Evolutionary conservation across 2,888 invertebrate genomes (phyloP).

Genomic region (Cephus pulcher): DNA sequence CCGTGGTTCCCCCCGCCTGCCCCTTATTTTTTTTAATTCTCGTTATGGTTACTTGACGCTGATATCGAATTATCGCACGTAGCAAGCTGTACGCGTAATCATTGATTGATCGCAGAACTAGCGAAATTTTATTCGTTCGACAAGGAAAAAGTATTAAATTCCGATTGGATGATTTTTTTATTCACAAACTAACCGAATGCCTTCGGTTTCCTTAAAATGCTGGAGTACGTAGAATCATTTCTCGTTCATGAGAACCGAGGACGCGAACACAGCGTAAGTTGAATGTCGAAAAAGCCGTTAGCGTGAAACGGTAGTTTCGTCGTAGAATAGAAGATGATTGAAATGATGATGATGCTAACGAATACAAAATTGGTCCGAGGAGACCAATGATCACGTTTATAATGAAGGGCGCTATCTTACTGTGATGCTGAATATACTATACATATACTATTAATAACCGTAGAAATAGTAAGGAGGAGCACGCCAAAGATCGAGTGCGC

Average conservation of each 20-base stretch:
- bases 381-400: constrained; percentile 32
- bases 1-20: background rate
- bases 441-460: constrained; percentile 31
- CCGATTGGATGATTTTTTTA: background rate
- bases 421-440: constrained; percentile 65
- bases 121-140: background rate
- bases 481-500: background rate
- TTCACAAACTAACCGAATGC: background rate
- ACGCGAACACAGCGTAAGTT: background rate
- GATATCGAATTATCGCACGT: background rate
- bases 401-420: constrained; percentile 65
- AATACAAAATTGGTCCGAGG: background rate
- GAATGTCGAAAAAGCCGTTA: background rate
- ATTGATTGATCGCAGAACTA: background rate
- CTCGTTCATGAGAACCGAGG: background rate
- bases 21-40: constrained; percentile 17
- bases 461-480: constrained; percentile 18
- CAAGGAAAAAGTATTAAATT: background rate
- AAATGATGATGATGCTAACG: background rate
- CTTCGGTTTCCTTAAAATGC: background rate
- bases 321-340: background rate
- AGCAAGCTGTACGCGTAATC: background rate
- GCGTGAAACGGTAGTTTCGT: background rate
- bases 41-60: background rate
- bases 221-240: background rate